Evolutionary conservation across 2,888 invertebrate species (phyloP), one percentile per base, ranked within the genome.

Genomic region (Cataglyphis rosenhaueri): DNA sequence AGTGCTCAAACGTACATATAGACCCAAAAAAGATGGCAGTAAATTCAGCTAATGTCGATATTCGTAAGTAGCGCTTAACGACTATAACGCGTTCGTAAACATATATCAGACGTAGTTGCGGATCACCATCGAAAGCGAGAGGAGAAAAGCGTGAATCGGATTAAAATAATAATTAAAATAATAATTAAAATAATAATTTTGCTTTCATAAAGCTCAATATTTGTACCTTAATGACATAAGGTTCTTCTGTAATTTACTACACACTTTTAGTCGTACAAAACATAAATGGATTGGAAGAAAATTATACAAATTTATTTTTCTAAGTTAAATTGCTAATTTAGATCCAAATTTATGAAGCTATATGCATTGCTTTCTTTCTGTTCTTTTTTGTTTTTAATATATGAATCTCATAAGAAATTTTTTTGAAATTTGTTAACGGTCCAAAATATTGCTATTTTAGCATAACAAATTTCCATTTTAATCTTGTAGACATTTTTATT

Each of bases 21-120:
- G 91, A 92, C 92, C 90, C 91, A 92, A 92, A 89, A 91, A 88
- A 90, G 86, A 85, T 93, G 93, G 93, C 93, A 93, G 93, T 93
- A 92, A 89, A 91, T 92, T 91, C 87, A 89, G 90, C 91, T 92
- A 92, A 89, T 88, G 74, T 83, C 74, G 81, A 88, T 91, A 85
- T 78, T 85, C 75, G 79, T 84, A 64, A 86, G 85, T 85, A 83
- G 84, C 83, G 84, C 87, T 89, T 85, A 87, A 86, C 61, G 83
- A 81, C 75, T 87, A 88, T 44, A 86, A 71, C 75, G 82, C 81
- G 71, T 78, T 48, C 68, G 65, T 85, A 82, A 82, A 44, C 66
- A 18, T 70, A 81, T 85, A 83, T 82, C 81, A 81, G 74, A 85
- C 74, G 74, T 65, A 32, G 59, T 83, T 71, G 70, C 64, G 79